A percentile compares a stretch with the other conserved stretches of the same genome.
These are phyloP conservation scores for Pachyuromys duprasi DNA, from an alignment of 2,797 vertebrate species.

Conservation along the genomic window DNA sequence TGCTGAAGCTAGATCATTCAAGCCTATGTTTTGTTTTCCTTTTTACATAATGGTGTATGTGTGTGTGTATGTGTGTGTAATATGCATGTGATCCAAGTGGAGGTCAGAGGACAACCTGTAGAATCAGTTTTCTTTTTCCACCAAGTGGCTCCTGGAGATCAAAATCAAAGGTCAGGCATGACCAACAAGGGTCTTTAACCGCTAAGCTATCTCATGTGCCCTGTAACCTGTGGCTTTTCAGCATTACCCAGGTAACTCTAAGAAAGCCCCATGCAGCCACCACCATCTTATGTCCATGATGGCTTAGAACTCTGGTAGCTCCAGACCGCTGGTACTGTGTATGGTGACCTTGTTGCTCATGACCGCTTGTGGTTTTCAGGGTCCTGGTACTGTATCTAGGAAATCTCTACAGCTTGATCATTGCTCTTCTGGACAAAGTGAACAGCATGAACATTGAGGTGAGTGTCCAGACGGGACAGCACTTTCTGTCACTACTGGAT, in stretches of 20 bases:
- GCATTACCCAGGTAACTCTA: background rate
- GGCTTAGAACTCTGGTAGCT: background rate
- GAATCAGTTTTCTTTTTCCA: background rate
- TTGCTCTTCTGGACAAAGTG: conserved; percentile 98
- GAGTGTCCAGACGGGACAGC: conserved; percentile 77
- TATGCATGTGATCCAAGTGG: background rate
- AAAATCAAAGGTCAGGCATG: background rate
- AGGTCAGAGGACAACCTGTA: background rate
- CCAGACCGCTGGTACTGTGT: fast-evolving
- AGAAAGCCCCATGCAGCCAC: background rate
- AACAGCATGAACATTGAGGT: conserved; percentile 95
- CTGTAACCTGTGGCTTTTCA: background rate
- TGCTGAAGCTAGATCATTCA: background rate
- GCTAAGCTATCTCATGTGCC: background rate
- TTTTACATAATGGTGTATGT: background rate
- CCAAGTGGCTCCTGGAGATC: background rate
- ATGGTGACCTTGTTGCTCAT: background rate
- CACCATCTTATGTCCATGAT: fast-evolving
- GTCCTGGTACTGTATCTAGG: conserved; percentile 98
- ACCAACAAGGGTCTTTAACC: background rate
- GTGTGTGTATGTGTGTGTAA: background rate
- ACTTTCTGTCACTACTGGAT: background rate
- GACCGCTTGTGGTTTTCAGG: conserved; percentile 85
- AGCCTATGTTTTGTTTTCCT: background rate
- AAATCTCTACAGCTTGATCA: conserved; percentile 99